These are phyloP conservation scores for Dicyrtomina minuta DNA, from an alignment of 2,888 invertebrate species.

Conservation along the genomic window DNA sequence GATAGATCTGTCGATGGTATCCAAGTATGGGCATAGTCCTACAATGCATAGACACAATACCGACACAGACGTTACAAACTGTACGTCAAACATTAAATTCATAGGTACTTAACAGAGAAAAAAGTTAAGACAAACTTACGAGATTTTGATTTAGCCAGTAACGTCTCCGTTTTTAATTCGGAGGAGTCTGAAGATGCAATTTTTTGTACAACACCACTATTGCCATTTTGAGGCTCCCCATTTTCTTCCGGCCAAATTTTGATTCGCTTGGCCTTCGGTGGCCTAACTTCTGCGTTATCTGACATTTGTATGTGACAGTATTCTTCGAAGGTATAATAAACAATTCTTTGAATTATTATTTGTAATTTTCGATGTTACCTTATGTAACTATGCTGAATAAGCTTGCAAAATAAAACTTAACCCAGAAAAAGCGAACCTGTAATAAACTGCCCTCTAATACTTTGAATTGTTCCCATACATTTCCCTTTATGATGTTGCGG, in stretches of 20 bases:
- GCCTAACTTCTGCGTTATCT: conserved; percentile 11
- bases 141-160: conserved; percentile 8
- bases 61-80: conserved; percentile 9
- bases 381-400: too few species aligned
- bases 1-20: conserved; percentile 94
- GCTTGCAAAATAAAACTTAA: too few species aligned
- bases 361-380: too few species aligned
- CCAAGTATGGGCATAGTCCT: conserved; percentile 89
- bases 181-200: not conserved
- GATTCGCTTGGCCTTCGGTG: conserved; percentile 36
- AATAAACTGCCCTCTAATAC: too few species aligned
- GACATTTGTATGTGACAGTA: too few species aligned
- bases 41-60: not conserved
- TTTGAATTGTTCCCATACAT: too few species aligned
- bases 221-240: too few species aligned
- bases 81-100: not conserved
- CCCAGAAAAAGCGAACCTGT: too few species aligned
- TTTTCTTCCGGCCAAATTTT: too few species aligned
- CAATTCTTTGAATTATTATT: too few species aligned
- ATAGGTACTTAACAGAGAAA: not conserved
- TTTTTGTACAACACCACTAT: not conserved
- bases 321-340: too few species aligned
- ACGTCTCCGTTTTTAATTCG: not conserved
- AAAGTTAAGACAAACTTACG: conserved; percentile 1
- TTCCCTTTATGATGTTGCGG: too few species aligned